Evolutionary conservation across 2,113 vertebrate genomes (phyloP).

Genomic region (Corvus hawaiiensis): DNA sequence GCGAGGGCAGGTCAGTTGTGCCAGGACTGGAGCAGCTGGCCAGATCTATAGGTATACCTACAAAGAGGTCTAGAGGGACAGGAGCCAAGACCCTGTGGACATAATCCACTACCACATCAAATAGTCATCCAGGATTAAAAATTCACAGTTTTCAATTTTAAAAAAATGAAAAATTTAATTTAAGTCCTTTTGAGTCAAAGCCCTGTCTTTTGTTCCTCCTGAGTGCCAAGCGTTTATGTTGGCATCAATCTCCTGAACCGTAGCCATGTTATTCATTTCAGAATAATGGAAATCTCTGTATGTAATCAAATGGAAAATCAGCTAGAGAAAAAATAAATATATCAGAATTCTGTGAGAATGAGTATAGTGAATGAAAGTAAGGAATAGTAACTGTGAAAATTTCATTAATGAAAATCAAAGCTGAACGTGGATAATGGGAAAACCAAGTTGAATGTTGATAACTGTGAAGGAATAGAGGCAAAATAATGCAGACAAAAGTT

Average conservation of each 20-base stretch:
- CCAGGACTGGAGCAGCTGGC: not conserved
- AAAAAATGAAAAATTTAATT: not conserved
- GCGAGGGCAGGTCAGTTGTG: rapidly evolving
- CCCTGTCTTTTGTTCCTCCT: not conserved
- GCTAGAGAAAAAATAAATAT: not conserved
- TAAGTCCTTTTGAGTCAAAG: not conserved
- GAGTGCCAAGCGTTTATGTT: not conserved
- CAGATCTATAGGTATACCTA: not conserved
- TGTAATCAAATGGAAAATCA: constrained; percentile 19
- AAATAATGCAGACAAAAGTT: not conserved
- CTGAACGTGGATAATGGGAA: not conserved
- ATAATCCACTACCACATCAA: not conserved
- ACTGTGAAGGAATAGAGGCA: not conserved
- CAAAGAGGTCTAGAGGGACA: not conserved
- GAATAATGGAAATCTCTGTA: not conserved
- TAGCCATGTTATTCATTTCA: not conserved
- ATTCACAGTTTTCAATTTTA: not conserved
- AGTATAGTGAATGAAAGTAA: not conserved
- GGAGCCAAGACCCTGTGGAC: not conserved
- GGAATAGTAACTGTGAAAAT: not conserved
- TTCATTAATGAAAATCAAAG: not conserved
- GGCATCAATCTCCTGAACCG: not conserved
- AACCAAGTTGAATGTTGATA: not conserved
- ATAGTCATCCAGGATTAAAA: not conserved
- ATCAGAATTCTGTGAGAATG: not conserved